Percentiles rank a stretch among this genome's conserved stretches.
These are phyloP conservation scores for Platysternon megacephalum DNA, from an alignment of 2,113 vertebrate species.

Conservation along the genomic window DNA sequence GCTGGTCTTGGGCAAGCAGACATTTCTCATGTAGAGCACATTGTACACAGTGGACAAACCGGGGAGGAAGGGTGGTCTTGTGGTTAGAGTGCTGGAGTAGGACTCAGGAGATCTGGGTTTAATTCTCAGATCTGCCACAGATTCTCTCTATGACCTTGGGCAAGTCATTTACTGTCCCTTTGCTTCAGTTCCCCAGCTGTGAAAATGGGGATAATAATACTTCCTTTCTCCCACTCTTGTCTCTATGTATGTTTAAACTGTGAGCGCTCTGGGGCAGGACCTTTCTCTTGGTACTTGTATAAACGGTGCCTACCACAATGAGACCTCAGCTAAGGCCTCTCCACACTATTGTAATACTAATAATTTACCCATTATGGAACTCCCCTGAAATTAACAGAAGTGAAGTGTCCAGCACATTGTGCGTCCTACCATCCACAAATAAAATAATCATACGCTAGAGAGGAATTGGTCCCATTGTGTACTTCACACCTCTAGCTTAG, in stretches of 20 bases:
- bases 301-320: too few relatives aligned
- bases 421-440: too few relatives aligned
- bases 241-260: not conserved
- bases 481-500: not conserved
- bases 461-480: not conserved
- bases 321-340: too few relatives aligned
- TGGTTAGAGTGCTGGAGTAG: not conserved
- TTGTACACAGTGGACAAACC: too few relatives aligned
- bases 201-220: not conserved
- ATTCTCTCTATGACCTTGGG: not conserved
- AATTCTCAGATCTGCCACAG: not conserved
- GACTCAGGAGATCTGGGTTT: not conserved
- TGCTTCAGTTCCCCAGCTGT: not conserved
- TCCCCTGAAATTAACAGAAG: too few relatives aligned
- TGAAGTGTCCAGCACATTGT: too few relatives aligned
- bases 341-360: too few relatives aligned
- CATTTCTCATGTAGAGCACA: not conserved
- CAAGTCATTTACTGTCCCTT: too few relatives aligned
- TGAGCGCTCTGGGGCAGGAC: too few relatives aligned
- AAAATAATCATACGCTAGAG: not conserved
- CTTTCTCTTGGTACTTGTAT: too few relatives aligned
- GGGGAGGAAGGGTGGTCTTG: not conserved
- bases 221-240: not conserved
- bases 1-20: not conserved
- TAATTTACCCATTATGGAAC: too few relatives aligned